Evolutionary conservation across 2,888 invertebrate species (phyloP).

Genomic region (Drepanosiphum platanoidis): DNA sequence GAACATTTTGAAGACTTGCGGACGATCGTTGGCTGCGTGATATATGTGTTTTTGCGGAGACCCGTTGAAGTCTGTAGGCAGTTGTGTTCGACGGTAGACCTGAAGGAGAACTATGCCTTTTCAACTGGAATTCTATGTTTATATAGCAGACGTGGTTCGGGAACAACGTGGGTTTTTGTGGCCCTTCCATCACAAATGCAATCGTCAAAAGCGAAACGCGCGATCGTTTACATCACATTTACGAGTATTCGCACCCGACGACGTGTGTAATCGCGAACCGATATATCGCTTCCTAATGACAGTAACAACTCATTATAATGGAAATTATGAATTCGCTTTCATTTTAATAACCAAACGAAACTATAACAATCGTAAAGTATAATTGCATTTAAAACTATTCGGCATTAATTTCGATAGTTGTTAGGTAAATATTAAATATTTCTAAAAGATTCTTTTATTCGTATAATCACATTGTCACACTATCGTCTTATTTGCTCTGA

Average conservation of each 20-base stretch:
- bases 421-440: too few species aligned
- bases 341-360: neutral
- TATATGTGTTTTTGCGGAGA: neutral
- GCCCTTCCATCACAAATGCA: neutral
- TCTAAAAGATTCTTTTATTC: too few species aligned
- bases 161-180: neutral
- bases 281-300: too few species aligned
- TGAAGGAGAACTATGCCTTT: conserved; percentile 7
- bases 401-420: too few species aligned
- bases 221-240: neutral
- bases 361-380: too few species aligned
- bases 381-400: too few species aligned
- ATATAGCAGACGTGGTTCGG: neutral
- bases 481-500: too few species aligned
- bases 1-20: neutral
- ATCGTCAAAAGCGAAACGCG: neutral
- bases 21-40: neutral
- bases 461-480: too few species aligned
- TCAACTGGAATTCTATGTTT: neutral
- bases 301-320: neutral
- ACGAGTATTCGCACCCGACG: neutral
- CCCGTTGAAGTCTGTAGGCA: neutral
- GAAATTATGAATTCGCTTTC: neutral
- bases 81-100: neutral
- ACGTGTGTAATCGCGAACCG: too few species aligned